These are phyloP conservation scores for Bacillus rossius DNA, from an alignment of 1,140 invertebrate genomes.

Conservation along the genomic window DNA sequence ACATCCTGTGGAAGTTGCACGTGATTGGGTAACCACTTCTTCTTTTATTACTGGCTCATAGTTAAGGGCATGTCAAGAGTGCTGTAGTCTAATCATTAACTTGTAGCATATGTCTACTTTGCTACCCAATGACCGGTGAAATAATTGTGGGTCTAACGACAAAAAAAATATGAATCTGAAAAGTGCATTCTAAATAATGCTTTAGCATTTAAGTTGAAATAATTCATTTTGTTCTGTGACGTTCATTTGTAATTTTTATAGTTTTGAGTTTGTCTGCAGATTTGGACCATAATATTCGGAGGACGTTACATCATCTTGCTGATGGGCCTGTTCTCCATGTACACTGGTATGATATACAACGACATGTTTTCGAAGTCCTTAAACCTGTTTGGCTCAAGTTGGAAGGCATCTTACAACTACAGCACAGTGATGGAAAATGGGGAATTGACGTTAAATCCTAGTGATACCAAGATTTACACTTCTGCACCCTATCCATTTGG, in stretches of 20 bases:
- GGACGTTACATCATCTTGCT: conserved; percentile 96
- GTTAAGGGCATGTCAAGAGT: too few relatives aligned
- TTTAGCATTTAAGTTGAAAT: too few relatives aligned
- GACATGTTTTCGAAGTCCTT: conserved; percentile 95
- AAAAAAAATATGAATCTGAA: too few relatives aligned
- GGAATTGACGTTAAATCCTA: conserved; percentile 60
- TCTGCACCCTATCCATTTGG: conserved; percentile 76
- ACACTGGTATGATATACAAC: conserved; percentile 97
- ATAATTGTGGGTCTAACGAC: too few relatives aligned
- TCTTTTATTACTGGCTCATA: too few relatives aligned
- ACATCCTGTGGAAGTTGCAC: too few relatives aligned
- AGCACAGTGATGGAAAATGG: conserved; percentile 44
- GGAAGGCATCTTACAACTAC: conserved; percentile 51
- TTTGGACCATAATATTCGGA: conserved; percentile 96
- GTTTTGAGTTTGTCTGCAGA: conserved; percentile 45
- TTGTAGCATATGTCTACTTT: too few relatives aligned
- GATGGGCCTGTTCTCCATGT: conserved; percentile 97
- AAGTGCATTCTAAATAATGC: too few relatives aligned
- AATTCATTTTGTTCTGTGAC: background rate
- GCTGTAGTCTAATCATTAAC: too few relatives aligned
- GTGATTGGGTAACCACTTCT: too few relatives aligned
- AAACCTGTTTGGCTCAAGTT: conserved; percentile 89
- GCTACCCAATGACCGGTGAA: too few relatives aligned
- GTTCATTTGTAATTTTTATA: conserved; percentile 6
- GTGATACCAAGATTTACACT: conserved; percentile 41